Base-by-base conservation (phyloP, 2,113 vertebrate genomes). In the Rhinopomastus cyanomelas region DNA sequence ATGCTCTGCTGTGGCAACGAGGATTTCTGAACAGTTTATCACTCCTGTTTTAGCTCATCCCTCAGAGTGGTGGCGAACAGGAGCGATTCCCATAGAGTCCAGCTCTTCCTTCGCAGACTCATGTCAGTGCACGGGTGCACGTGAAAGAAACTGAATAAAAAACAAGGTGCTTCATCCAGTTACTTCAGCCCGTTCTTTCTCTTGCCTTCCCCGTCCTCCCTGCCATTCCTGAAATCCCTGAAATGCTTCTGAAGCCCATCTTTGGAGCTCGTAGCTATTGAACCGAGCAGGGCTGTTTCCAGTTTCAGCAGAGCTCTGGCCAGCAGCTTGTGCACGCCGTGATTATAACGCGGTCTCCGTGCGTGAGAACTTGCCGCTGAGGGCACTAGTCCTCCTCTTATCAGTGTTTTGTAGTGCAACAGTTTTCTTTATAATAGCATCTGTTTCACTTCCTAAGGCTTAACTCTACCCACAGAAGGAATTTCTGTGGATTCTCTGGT, bases 361-460 rank as follows among this genome's bases (percentile, higher is more conserved):
- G 94, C 95, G 91, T 84, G 89, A 93, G 94, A 66, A 82, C 92
- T 95, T 93, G 89, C 94, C 95, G 95, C 92, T 95, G 88, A 89
- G 85, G 95, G 96, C 96, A 91, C 94, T 94, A 83, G 95, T 93
- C 92, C 93, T 92, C 96, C 97, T 98, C 96, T 97, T 97, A 97
- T 97, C 97, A 48, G 59, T 22, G 10, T 48, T 96, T 95, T 96
- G 95, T 95, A 84, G 93, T 93, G 86, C 95, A 96, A 86, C 94
- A 95, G 76, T 94, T 95, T 95, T 88, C 92, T 81, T 95, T 93
- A 93, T 81, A 93, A 88, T 81, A 95, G 96, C 97, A 97, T 97
- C 97, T 97, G 95, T 96, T 97, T 96, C 95, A 94, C 97, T 97
- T 97, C 97, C 96, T 96, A 94, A 87, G 95, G 87, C 89, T 95